Evolutionary conservation across 2,113 vertebrate genomes (phyloP).

Genomic region (Eretmochelys imbricata): DNA sequence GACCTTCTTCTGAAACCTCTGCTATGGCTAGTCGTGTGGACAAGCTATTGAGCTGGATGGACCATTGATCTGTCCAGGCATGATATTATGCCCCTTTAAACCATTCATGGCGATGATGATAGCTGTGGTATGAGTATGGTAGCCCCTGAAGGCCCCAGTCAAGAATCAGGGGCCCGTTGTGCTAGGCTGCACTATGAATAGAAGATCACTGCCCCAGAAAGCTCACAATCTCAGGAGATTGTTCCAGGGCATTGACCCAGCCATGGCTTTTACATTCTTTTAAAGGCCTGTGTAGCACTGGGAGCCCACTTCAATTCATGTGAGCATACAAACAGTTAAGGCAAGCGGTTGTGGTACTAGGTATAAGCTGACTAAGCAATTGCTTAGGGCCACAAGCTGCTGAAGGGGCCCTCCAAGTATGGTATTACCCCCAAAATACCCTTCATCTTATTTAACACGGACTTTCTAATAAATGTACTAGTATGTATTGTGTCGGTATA

Average conservation of each 20-base stretch:
- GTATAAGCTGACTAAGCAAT: background rate
- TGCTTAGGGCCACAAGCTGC: background rate
- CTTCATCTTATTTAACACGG: background rate
- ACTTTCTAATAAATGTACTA: background rate
- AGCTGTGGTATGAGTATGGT: background rate
- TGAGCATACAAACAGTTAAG: constrained; percentile 31
- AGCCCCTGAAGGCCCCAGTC: background rate
- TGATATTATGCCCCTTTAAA: background rate
- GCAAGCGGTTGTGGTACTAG: background rate
- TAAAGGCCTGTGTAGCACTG: background rate
- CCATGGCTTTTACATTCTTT: background rate
- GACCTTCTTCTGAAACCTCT: background rate
- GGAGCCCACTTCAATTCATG: background rate
- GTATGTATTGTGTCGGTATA: background rate
- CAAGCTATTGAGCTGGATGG: background rate
- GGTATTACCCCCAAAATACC: background rate
- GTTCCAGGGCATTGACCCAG: background rate
- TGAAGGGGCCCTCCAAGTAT: background rate
- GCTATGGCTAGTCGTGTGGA: background rate
- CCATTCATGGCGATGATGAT: background rate
- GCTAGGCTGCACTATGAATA: background rate
- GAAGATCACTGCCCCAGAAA: background rate
- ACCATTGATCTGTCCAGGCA: background rate
- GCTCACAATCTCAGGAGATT: background rate
- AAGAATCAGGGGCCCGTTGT: rapidly evolving